Conservation (phyloP, 2,797 vertebrate species). For the Spizella passerina region DNA sequence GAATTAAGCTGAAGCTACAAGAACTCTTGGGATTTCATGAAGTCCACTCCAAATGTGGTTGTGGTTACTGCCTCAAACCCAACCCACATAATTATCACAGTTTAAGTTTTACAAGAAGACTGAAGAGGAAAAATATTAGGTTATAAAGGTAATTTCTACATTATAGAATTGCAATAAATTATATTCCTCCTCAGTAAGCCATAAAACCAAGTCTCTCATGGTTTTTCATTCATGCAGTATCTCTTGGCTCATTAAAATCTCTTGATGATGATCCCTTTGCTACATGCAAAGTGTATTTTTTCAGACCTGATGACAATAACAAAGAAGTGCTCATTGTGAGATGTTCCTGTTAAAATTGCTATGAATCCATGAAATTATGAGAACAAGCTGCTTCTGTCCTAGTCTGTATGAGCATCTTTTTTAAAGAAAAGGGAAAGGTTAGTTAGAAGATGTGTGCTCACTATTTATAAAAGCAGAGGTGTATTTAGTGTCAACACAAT, state of each 20-base stretch:
- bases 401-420: not conserved
- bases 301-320: not conserved
- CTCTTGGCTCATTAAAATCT: not conserved
- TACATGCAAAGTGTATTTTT: not conserved
- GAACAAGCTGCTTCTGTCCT: not conserved
- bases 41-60: not conserved
- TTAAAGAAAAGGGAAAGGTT: not conserved
- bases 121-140: not conserved
- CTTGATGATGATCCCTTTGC: not conserved
- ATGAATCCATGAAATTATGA: not conserved
- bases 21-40: not conserved
- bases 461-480: not conserved
- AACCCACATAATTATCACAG: not conserved
- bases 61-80: not conserved
- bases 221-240: not conserved
- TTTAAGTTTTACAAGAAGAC: not conserved
- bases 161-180: not conserved
- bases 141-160: not conserved
- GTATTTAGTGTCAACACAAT: not conserved
- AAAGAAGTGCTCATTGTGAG: not conserved
- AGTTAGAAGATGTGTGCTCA: not conserved
- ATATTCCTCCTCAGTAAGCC: not conserved
- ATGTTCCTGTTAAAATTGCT: not conserved
- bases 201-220: not conserved
- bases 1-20: not conserved